Conservation (phyloP, 2,113 vertebrate species). For the Cepphus grylle region DNA sequence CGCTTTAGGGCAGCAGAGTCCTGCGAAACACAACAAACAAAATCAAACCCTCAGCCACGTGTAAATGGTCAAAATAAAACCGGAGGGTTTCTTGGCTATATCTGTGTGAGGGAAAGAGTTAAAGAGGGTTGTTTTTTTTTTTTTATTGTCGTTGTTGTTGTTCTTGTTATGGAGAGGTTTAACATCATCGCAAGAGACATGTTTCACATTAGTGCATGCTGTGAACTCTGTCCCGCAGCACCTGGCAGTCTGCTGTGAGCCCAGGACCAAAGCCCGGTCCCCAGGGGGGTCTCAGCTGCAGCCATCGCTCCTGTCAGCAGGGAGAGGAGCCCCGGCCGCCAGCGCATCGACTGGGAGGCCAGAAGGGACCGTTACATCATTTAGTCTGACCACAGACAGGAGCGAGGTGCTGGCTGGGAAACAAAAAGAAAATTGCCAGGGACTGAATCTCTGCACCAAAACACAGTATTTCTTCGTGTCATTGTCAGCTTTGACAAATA, state of each 20-base stretch:
- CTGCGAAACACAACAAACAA: neutral
- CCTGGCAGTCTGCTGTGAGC: neutral
- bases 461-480: neutral
- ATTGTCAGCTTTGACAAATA: neutral
- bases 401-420: neutral
- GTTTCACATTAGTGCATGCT: neutral
- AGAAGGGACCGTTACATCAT: constrained; percentile 14
- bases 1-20: neutral
- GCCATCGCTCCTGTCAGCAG: neutral
- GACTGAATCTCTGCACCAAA: neutral
- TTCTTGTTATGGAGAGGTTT: neutral
- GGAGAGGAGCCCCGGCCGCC: neutral
- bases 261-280: neutral
- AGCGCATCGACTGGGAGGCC: neutral
- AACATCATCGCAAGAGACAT: neutral
- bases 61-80: neutral
- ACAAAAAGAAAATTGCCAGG: neutral
- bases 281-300: constrained; percentile 25
- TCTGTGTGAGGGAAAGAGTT: neutral
- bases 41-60: neutral
- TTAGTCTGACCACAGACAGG: neutral
- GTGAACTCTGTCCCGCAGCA: neutral
- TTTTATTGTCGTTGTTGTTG: neutral
- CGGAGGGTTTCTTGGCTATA: accelerated
- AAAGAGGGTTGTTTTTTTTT: neutral